Conservation (phyloP, 23 tunicate species). For the Halocynthia aurantium region DNA sequence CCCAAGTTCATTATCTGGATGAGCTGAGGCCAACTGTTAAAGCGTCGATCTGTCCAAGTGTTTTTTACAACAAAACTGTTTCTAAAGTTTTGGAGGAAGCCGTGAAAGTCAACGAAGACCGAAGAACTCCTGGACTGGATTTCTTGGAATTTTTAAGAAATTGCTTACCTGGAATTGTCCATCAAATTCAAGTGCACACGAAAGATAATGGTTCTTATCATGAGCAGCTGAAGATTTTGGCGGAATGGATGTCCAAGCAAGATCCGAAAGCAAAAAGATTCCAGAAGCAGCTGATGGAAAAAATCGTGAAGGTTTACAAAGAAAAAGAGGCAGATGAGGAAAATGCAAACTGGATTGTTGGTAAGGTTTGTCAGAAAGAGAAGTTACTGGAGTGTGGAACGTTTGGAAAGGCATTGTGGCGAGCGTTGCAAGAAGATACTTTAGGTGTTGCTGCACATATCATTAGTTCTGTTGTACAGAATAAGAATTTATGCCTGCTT, state of each 20-base stretch:
- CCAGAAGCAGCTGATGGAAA: background rate
- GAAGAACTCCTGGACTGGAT: slow-evolving; percentile 13
- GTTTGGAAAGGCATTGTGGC: background rate
- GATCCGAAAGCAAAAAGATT: background rate
- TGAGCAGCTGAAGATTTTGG: background rate
- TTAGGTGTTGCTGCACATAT: background rate
- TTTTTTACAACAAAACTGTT: slow-evolving; percentile 26
- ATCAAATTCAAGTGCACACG: slow-evolving; percentile 5
- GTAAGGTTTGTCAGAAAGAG: background rate
- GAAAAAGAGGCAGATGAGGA: background rate
- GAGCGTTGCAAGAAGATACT: background rate
- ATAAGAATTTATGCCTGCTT: background rate
- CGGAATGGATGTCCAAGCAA: background rate
- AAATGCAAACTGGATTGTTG: background rate
- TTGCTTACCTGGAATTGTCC: slow-evolving; percentile 15
- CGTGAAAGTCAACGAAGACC: background rate
- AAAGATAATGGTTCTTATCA: background rate
- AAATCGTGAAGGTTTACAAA: background rate
- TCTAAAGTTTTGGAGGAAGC: slow-evolving; percentile 25
- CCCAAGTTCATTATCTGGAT: slow-evolving; percentile 38
- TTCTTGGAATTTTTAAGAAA: slow-evolving; percentile 1
- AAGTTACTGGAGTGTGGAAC: background rate
- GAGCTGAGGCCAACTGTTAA: slow-evolving; percentile 40
- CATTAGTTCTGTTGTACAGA: background rate
- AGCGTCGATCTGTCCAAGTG: slow-evolving; percentile 29